phyloP scores from a whole-genome alignment of 2,113 vertebrate species.

The Arvicanthis niloticus region DNA sequence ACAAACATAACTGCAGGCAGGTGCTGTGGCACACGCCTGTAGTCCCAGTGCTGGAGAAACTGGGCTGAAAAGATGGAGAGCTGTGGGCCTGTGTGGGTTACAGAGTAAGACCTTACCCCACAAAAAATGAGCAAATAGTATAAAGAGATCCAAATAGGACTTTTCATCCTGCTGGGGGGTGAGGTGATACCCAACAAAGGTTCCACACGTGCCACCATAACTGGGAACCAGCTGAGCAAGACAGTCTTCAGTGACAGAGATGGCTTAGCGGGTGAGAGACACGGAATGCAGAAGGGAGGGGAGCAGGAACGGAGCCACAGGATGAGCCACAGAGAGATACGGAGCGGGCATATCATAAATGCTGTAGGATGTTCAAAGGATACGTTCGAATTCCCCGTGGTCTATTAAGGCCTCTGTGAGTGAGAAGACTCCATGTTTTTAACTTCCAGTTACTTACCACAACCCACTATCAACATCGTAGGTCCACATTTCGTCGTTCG shows the following conservation, averaged over 20 bases:
- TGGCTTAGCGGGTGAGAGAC: background rate
- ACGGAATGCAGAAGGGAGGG: background rate
- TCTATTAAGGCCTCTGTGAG: slow-evolving; percentile 27
- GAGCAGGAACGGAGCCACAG: background rate
- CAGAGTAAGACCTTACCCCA: background rate
- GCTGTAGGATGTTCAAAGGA: background rate
- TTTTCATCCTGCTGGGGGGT: background rate
- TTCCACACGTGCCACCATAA: background rate
- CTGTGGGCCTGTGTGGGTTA: background rate
- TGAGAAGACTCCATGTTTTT: background rate
- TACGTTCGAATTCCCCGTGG: background rate
- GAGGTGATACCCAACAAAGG: background rate
- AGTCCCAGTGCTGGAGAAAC: background rate
- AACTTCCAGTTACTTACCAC: slow-evolving; percentile 89
- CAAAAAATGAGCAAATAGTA: slow-evolving; percentile 16
- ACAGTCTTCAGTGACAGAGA: background rate
- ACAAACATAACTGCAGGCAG: background rate
- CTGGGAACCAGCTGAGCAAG: slow-evolving; percentile 11
- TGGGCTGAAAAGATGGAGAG: background rate
- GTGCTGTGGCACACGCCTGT: background rate
- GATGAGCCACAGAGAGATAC: background rate
- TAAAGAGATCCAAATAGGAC: slow-evolving; percentile 22
- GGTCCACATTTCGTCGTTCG: slow-evolving; percentile 95
- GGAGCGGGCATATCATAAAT: background rate
- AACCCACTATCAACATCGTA: slow-evolving; percentile 94